Percentiles rank a stretch among this genome's conserved stretches.
These are phyloP conservation scores for Heliornis fulica DNA, from an alignment of 2,113 vertebrate species.

Conservation along the genomic window DNA sequence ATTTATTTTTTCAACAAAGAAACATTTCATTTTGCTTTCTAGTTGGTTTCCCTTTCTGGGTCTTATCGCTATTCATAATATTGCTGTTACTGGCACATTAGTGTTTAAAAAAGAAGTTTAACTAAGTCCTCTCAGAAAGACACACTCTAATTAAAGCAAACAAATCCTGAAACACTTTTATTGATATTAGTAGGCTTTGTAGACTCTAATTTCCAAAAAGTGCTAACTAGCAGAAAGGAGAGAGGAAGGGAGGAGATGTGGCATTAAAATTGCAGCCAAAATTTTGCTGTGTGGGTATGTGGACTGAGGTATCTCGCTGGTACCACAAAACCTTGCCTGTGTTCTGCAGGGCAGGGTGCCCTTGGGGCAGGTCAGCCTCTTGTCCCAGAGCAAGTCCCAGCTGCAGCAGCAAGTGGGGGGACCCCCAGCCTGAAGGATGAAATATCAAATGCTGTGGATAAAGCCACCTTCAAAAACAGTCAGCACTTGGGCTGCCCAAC, in stretches of 20 bases:
- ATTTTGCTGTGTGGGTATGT: background rate
- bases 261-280: background rate
- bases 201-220: slow-evolving; percentile 13
- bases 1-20: slow-evolving; percentile 32
- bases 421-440: fast-evolving
- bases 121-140: slow-evolving; percentile 41
- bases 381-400: fast-evolving
- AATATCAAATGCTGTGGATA: fast-evolving
- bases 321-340: fast-evolving
- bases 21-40: slow-evolving; percentile 2
- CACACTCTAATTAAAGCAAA: slow-evolving; percentile 49
- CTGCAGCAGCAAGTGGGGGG: background rate
- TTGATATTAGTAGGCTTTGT: background rate
- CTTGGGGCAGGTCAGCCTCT: fast-evolving
- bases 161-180: slow-evolving; percentile 35
- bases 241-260: slow-evolving; percentile 29
- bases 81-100: slow-evolving; percentile 47
- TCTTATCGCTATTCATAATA: slow-evolving; percentile 24
- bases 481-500: background rate
- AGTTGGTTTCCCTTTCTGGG: slow-evolving; percentile 4
- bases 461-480: background rate
- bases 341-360: too few relatives aligned
- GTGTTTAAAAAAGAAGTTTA: slow-evolving; percentile 42
- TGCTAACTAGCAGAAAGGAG: slow-evolving; percentile 9
- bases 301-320: background rate